Percentiles rank a stretch among this genome's conserved stretches.
phyloP scores from a whole-genome alignment of 1,140 invertebrate genomes.

The Lasaia peninsularis region DNA sequence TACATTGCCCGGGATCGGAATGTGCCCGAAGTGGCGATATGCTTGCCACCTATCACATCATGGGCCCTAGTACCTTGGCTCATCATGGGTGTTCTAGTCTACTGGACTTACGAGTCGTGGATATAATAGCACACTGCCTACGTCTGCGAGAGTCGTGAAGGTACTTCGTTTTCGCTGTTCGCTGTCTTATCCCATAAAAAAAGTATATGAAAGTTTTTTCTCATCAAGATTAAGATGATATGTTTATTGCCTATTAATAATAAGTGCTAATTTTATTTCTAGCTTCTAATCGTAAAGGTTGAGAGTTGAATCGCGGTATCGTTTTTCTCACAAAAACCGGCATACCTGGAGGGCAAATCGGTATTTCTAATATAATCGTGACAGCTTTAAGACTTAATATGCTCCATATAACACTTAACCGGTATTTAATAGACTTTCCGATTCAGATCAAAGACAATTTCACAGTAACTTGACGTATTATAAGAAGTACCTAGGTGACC shows the following conservation, averaged over 20 bases:
- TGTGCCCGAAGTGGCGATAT: no score
- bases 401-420: slow-evolving; percentile 7
- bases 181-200: no score
- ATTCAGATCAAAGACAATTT: neutral
- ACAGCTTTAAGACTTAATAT: slow-evolving; percentile 2
- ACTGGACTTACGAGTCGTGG: no score
- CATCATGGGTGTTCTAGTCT: no score
- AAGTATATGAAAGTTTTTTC: neutral
- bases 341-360: neutral
- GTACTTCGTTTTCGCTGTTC: no score
- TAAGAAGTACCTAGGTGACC: no score
- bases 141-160: no score
- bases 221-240: neutral
- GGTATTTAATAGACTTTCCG: slow-evolving; percentile 2
- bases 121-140: no score
- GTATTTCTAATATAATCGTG: slow-evolving; percentile 1
- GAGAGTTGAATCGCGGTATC: neutral
- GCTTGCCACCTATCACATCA: no score
- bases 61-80: no score
- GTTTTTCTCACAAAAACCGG: slow-evolving; percentile 7
- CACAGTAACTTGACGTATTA: no score
- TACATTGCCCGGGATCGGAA: no score
- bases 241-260: neutral
- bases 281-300: neutral
- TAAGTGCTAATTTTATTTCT: neutral